Percentiles rank a stretch among this genome's conserved stretches.
Evolutionary conservation across 2,113 vertebrate species (phyloP).

Genomic region (Pandion haliaetus): DNA sequence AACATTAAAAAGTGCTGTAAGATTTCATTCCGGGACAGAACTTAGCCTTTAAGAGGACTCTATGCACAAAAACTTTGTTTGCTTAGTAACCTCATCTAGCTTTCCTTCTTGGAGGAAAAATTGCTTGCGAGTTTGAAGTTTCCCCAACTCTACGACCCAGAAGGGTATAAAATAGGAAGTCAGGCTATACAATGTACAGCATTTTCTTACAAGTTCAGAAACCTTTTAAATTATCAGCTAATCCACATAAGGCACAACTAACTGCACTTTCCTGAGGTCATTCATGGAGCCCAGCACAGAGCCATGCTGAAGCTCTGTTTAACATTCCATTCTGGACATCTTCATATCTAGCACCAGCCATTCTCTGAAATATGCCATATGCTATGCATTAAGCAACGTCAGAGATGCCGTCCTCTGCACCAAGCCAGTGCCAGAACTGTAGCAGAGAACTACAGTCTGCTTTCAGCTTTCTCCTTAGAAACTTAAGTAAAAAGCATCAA

Average conservation of each 20-base stretch:
- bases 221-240: neutral
- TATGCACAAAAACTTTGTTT: neutral
- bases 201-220: neutral
- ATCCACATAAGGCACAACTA: neutral
- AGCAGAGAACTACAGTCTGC: neutral
- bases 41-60: slow-evolving; percentile 2
- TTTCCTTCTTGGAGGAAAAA: slow-evolving; percentile 7
- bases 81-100: neutral
- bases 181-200: neutral
- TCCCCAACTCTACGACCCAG: neutral
- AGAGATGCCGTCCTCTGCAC: neutral
- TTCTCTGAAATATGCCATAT: neutral
- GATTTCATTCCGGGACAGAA: slow-evolving; percentile 26
- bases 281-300: rapidly evolving
- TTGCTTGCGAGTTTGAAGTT: neutral
- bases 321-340: neutral
- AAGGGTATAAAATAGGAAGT: neutral
- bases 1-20: slow-evolving; percentile 45
- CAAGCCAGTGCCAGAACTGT: neutral
- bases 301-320: neutral
- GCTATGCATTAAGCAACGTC: neutral
- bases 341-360: neutral
- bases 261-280: neutral
- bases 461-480: neutral
- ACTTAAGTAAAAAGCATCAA: neutral